Evolutionary conservation across 2,888 invertebrate genomes (phyloP), one percentile per base, ranked within the genome.

Genomic region (Apoderus coryli): DNA sequence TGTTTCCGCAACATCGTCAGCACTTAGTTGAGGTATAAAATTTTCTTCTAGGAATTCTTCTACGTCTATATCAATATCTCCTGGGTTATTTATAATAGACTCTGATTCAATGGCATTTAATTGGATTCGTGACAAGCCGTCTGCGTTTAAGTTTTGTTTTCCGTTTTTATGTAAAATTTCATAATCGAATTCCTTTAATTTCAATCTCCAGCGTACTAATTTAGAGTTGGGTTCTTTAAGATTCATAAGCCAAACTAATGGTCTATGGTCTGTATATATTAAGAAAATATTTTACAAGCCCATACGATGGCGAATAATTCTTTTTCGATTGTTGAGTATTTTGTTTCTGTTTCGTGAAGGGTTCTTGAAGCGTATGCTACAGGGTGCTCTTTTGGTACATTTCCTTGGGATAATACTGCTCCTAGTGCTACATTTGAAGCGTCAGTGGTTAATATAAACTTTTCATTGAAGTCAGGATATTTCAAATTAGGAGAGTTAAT

Each of bases 351-450:
- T 14, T 35, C 29, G n/a, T 35, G 39, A 14, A 39, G 25, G 1
- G 35, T 43, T 13, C 42, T 10, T 10, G 36, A 36, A 10, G 34
- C 37, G 16, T 38, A 43, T 10, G 35, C 33, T 4, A 43, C 27
- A 10, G 41, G 42, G 19, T 22, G 11, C 26, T 43, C 39, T 10
- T 30, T 22, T 3, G 27, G 27, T 10, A 32, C 15, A 11, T 11
- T 6, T 2, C 36, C 38, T 37, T 43, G 42, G 2, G 33, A 36
- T 32, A 43, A 27, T 2, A 43, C 29, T 4, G 40, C 38, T n/a
- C 42, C 43, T 3, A 44, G 12, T 2, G 37, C 32, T 12, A 31
- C 16, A 14, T 35, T 35, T 9, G 13, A 13, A 10, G 26, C 26
- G 11, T 26, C 26, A 5, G 26, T 26, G 4, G 26, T 26, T 26